Base-by-base conservation (phyloP, 2,113 vertebrate species). In the Sylvia atricapilla region DNA sequence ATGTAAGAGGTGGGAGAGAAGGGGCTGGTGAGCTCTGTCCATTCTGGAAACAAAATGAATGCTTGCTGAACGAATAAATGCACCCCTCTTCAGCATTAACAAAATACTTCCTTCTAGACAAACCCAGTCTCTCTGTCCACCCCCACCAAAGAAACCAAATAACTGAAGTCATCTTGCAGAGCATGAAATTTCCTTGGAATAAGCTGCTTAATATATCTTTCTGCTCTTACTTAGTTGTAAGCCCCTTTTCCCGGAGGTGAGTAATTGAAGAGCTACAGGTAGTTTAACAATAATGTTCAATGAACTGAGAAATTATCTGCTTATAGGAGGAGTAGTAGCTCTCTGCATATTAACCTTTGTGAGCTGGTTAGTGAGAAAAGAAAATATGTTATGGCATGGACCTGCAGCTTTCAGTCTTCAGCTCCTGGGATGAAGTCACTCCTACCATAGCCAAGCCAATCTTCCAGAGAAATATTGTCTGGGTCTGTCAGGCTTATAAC, bases 241-340 rank as follows among this genome's bases (percentile, higher is more conserved):
- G 21, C 27, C 19, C 11, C 78, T 92, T 87, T 82, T 84, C 75
- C 73, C 62, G 64, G 74, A 55, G 28, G 56, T 64, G 62, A 94
- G 41, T 84, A 75, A 75, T 23, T 75, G 81, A 87, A 87, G 73
- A 84, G 30, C 70, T 93, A 20, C 44, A 75, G 66, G 33, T 75
- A 79, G 70, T 84, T 95, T 37, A 76, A 55, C 78, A 93, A 28
- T 79, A 79, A 89, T 49, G 49, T 64, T 91, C 94, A 96, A 94
- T 93, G 87, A 96, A 58, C 69, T 56, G 81, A 47, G 86, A 93
- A 93, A 87, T 39, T 0, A 62, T 67, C 60, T 72, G 33, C 88
- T 84, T 84, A 39, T 81, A 55, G n/a, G 52, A 94, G 59, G 46
- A 82, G 56, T 82, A 87, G 86, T 89, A 68, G 49, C 20, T 55